Percentiles rank a stretch among this genome's conserved stretches.
Conservation (phyloP, 2,113 vertebrate species). For the Lophotis ruficrista region DNA sequence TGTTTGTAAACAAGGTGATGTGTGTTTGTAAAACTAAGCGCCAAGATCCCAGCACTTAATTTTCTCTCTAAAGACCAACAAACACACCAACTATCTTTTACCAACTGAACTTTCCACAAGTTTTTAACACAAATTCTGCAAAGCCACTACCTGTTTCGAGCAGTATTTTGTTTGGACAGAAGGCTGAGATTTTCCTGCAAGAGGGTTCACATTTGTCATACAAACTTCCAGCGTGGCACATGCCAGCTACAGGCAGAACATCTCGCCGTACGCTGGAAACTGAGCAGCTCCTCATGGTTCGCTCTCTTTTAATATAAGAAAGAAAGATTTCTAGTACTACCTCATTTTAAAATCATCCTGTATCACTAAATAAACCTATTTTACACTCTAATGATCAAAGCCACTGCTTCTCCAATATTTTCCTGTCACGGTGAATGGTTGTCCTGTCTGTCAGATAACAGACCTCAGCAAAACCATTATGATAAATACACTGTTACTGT, state of each 20-base stretch:
- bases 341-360: not conserved
- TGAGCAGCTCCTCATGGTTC: not conserved
- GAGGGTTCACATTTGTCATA: not conserved
- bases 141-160: not conserved
- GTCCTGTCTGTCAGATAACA: not conserved
- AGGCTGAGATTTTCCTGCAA: not conserved
- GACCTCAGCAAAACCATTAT: not conserved
- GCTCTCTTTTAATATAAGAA: not conserved
- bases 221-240: not conserved
- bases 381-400: not conserved
- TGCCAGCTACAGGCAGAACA: not conserved
- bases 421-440: not conserved
- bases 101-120: not conserved
- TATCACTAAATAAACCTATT: not conserved
- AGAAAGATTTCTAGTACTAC: not conserved
- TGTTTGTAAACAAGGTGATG: not conserved
- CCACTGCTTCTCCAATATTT: not conserved
- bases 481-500: rapidly evolving
- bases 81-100: not conserved
- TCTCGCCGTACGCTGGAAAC: not conserved
- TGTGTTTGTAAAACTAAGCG: not conserved
- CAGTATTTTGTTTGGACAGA: not conserved
- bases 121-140: not conserved
- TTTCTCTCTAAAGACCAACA: not conserved
- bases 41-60: not conserved